Evolutionary conservation across 92 coral and sea anemone species (phyloP).

Genomic region (Bergia puertoricense): DNA sequence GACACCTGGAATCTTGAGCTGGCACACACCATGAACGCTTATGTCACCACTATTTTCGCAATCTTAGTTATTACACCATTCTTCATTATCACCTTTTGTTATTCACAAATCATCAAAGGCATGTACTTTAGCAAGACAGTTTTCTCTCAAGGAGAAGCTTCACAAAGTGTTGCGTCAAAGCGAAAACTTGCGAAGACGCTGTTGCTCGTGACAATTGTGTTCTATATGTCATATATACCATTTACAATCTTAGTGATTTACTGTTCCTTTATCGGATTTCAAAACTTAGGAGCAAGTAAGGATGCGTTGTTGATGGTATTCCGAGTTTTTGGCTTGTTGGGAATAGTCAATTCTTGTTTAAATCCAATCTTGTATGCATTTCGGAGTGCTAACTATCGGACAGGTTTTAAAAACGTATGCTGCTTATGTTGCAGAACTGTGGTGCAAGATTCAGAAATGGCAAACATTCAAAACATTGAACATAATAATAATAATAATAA

Average conservation of each 20-base stretch:
- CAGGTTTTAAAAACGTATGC: background rate
- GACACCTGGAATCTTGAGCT: constrained; percentile 5
- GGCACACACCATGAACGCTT: background rate
- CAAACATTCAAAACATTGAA: background rate
- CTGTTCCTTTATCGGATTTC: background rate
- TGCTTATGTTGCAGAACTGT: background rate
- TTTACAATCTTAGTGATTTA: background rate
- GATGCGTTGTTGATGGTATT: background rate
- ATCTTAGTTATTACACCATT: background rate
- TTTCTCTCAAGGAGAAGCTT: background rate
- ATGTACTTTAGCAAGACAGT: background rate
- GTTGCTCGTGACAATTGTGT: background rate
- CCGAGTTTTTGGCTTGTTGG: constrained; percentile 15
- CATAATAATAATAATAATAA: background rate
- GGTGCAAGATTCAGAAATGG: background rate
- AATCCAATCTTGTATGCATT: constrained; percentile 15
- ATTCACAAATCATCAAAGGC: constrained; percentile 1
- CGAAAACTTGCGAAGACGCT: constrained; percentile 2
- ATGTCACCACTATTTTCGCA: background rate
- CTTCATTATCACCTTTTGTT: background rate
- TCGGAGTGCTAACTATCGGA: background rate
- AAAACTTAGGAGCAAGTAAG: constrained; percentile 2
- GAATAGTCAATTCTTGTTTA: constrained; percentile 2
- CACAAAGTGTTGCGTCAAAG: background rate
- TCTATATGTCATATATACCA: constrained; percentile 11